phyloP scores from a whole-genome alignment of 2,888 invertebrate species.

The Drosophila nr. perissopoda region DNA sequence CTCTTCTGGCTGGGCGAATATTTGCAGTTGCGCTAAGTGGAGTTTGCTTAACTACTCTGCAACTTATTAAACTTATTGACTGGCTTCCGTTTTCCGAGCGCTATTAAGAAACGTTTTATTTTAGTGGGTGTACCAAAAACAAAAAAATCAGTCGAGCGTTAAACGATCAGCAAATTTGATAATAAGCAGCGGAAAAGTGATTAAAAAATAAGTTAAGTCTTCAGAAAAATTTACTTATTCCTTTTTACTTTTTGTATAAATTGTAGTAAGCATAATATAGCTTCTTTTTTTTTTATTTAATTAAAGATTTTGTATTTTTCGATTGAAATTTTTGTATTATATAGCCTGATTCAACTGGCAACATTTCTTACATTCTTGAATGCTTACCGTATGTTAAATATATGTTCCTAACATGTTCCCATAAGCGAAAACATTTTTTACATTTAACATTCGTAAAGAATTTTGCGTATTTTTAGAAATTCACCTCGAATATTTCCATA shows the following conservation, averaged over 20 bases:
- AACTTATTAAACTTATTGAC: slow-evolving; percentile 7
- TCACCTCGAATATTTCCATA: not conserved
- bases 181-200: not conserved
- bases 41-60: slow-evolving; percentile 24
- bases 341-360: not conserved
- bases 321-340: not conserved
- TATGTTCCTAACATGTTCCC: not conserved
- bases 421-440: not conserved
- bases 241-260: not conserved
- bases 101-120: not conserved
- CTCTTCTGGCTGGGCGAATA: not conserved
- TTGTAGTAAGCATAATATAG: not conserved
- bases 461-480: not conserved
- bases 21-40: not conserved
- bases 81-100: slow-evolving; percentile 12
- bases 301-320: not conserved
- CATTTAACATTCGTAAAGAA: not conserved
- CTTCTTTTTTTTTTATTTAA: not conserved
- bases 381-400: not conserved
- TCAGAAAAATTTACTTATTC: not conserved
- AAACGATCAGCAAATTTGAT: slow-evolving; percentile 2
- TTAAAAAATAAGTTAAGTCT: not conserved
- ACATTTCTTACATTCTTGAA: not conserved
- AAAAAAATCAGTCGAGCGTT: not conserved
- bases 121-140: not conserved